These are phyloP conservation scores for Hybognathus amarus DNA, from an alignment of 2,797 vertebrate genomes.

Conservation along the genomic window DNA sequence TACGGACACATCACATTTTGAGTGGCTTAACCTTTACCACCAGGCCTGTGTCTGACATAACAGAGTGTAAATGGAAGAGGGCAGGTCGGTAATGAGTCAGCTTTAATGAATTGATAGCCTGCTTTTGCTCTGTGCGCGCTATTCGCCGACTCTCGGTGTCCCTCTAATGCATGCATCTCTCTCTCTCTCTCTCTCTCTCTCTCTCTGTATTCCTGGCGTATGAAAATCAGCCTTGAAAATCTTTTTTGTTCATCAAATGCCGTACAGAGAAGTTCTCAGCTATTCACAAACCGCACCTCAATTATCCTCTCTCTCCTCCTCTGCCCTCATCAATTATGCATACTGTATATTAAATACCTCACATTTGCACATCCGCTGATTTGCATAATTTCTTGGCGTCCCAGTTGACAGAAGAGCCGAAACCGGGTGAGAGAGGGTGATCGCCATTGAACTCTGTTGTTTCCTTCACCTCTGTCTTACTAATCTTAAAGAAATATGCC, in stretches of 20 bases:
- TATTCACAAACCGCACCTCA: conserved; percentile 50
- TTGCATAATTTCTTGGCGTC: conserved; percentile 67
- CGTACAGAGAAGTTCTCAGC: conserved; percentile 35
- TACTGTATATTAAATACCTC: conserved; percentile 68
- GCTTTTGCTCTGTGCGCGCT: conserved; percentile 13
- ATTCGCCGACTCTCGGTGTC: neutral
- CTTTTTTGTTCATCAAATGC: conserved; percentile 46
- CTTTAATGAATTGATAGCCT: conserved; percentile 45
- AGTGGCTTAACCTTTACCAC: conserved; percentile 44
- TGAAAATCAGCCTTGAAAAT: conserved; percentile 50
- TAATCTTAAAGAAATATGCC: conserved; percentile 2
- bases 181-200: neutral
- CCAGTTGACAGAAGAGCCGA: conserved; percentile 62
- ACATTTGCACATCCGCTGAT: conserved; percentile 61
- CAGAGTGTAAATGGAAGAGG: conserved; percentile 28
- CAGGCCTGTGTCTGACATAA: conserved; percentile 28
- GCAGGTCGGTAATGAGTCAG: conserved; percentile 44
- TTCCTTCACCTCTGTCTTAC: conserved; percentile 44
- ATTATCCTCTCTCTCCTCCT: conserved; percentile 62
- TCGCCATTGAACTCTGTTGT: conserved; percentile 43
- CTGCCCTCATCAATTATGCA: conserved; percentile 71
- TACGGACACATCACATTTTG: conserved; percentile 40
- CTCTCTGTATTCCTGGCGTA: conserved; percentile 3
- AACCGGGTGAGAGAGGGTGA: conserved; percentile 55
- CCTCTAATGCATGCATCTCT: neutral